phyloP scores from a whole-genome alignment of 2,797 vertebrate genomes.

The Cetoscarus ocellatus region DNA sequence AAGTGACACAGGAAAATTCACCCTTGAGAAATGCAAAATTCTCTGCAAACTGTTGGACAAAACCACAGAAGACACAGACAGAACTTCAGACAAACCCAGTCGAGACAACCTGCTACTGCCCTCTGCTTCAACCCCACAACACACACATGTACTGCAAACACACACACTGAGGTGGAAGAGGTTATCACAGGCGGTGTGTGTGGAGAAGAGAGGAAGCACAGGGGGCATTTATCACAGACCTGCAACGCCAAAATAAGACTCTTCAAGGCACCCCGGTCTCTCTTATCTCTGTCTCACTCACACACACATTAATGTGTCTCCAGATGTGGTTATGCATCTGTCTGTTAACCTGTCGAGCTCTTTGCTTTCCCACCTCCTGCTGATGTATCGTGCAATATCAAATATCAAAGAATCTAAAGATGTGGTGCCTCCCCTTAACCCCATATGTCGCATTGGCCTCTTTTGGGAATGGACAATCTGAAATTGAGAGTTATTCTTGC shows the following conservation, averaged over 20 bases:
- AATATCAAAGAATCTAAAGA: slow-evolving; percentile 65
- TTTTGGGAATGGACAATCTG: too few relatives aligned
- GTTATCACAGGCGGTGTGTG: slow-evolving; percentile 56
- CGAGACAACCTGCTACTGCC: slow-evolving; percentile 44
- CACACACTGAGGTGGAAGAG: slow-evolving; percentile 6
- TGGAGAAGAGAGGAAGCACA: slow-evolving; percentile 47
- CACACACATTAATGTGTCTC: slow-evolving; percentile 14
- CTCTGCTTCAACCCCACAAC: slow-evolving; percentile 34
- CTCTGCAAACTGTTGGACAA: slow-evolving; percentile 9
- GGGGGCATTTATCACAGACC: slow-evolving; percentile 39
- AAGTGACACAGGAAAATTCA: neutral
- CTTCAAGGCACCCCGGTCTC: slow-evolving; percentile 14
- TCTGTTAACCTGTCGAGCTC: slow-evolving; percentile 10
- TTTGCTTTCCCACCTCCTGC: neutral
- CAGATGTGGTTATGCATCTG: slow-evolving; percentile 41
- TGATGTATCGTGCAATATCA: slow-evolving; percentile 39
- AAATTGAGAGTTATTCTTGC: too few relatives aligned
- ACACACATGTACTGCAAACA: slow-evolving; percentile 3
- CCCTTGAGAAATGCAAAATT: slow-evolving; percentile 1
- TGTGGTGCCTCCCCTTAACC: neutral
- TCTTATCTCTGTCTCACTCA: neutral
- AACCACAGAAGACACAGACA: slow-evolving; percentile 7
- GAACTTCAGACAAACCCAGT: slow-evolving; percentile 30
- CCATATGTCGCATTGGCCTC: too few relatives aligned
- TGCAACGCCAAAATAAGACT: slow-evolving; percentile 28